Evolutionary conservation across 2,888 invertebrate species (phyloP).

Genomic region (Toxonevra muliebris): DNA sequence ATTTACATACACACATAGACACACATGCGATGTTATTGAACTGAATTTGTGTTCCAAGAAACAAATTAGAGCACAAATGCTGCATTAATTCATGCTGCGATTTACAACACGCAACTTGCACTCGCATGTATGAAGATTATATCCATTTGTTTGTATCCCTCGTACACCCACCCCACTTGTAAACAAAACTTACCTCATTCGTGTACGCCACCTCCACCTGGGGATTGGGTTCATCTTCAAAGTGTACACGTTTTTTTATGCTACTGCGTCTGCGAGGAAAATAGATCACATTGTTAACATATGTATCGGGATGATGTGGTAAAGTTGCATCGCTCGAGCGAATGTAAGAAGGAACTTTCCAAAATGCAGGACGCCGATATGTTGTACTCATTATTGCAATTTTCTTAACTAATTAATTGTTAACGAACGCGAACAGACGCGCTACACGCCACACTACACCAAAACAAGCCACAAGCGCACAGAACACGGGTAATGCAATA

Average conservation of each 20-base stretch:
- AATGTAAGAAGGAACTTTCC: conserved; percentile 50
- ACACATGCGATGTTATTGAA: too few relatives aligned
- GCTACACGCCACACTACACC: conserved; percentile 11
- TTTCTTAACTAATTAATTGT: background rate
- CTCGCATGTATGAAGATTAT: background rate
- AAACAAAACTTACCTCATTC: too few relatives aligned
- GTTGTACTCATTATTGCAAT: conserved; percentile 25
- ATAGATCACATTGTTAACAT: too few relatives aligned
- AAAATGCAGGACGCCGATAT: conserved; percentile 57
- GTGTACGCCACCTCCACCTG: background rate
- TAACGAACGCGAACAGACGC: conserved; percentile 19
- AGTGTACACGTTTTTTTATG: conserved; percentile 65
- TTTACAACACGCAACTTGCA: conserved; percentile 5
- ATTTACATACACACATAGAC: too few relatives aligned
- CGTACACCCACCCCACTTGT: background rate
- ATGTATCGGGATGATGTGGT: too few relatives aligned
- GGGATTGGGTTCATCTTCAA: conserved; percentile 52
- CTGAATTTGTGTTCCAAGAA: too few relatives aligned
- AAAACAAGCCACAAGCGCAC: too few relatives aligned
- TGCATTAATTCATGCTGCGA: background rate
- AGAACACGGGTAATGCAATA: conserved; percentile 4
- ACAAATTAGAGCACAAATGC: background rate
- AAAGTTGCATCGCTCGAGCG: conserved; percentile 2
- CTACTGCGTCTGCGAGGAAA: conserved; percentile 41
- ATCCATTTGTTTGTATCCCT: background rate